Percentiles rank a stretch among this genome's conserved stretches.
Evolutionary conservation across 2,113 vertebrate species (phyloP).

Genomic region (Tretioscincus oriximinensis): DNA sequence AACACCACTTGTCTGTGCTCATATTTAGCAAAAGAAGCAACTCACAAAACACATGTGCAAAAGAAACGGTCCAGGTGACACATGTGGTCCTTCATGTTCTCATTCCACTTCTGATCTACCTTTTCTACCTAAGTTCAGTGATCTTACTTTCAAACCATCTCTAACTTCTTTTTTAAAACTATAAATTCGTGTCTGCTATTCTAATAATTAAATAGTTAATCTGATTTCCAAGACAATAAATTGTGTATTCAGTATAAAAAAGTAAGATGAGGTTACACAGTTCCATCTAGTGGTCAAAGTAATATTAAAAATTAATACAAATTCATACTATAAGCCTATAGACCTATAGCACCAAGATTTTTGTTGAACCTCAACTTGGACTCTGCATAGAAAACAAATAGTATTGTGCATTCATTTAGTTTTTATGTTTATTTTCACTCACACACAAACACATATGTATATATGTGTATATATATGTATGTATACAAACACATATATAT

Average conservation of each 20-base stretch:
- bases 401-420: slow-evolving; percentile 14
- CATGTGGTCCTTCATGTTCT: not conserved
- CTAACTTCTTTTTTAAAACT: not conserved
- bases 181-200: slow-evolving; percentile 5
- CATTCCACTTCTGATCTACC: too few species aligned
- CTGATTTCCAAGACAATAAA: slow-evolving; percentile 36
- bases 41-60: too few species aligned
- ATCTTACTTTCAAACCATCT: too few species aligned
- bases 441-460: too few species aligned
- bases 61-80: too few species aligned
- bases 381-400: not conserved
- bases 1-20: too few species aligned
- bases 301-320: slow-evolving; percentile 12
- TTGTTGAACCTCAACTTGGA: not conserved
- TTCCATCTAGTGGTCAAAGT: slow-evolving; percentile 72
- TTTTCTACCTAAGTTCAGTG: too few species aligned
- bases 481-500: too few species aligned
- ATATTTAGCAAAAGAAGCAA: too few species aligned
- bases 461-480: too few species aligned
- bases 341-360: not conserved
- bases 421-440: too few species aligned
- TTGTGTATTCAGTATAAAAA: slow-evolving; percentile 27
- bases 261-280: slow-evolving; percentile 57
- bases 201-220: slow-evolving; percentile 15
- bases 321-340: slow-evolving; percentile 12